phyloP scores from a whole-genome alignment of 2,113 vertebrate genomes.

The Mormyrus lacerda region DNA sequence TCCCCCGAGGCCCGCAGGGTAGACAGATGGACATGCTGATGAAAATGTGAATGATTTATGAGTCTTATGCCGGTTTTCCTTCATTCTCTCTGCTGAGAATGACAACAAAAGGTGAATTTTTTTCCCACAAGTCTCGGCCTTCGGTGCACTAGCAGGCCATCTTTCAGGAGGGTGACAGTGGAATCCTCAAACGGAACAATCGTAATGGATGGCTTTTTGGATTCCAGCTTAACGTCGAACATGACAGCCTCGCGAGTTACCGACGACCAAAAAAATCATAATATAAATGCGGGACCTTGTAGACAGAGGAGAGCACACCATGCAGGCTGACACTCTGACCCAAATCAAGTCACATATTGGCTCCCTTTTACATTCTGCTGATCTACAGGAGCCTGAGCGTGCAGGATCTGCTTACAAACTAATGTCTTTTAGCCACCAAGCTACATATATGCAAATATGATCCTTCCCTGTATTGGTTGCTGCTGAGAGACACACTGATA shows the following conservation, averaged over 20 bases:
- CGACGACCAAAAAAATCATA: neutral
- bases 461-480: neutral
- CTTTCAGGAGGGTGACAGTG: constrained; percentile 1
- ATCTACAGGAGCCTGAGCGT: neutral
- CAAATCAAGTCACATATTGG: neutral
- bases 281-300: neutral
- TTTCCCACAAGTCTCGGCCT: neutral
- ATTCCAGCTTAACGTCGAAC: constrained; percentile 27
- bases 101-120: neutral
- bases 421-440: neutral
- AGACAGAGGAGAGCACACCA: neutral
- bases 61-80: constrained; percentile 10
- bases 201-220: constrained; percentile 23
- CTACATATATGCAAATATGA: neutral
- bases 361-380: neutral
- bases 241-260: constrained; percentile 26
- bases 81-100: constrained; percentile 5
- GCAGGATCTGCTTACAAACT: neutral
- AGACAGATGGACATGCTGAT: constrained; percentile 37
- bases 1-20: constrained; percentile 37
- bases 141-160: neutral
- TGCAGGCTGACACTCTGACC: neutral
- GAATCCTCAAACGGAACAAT: constrained; percentile 10
- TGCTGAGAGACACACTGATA: neutral
- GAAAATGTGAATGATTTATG: constrained; percentile 41